phyloP scores from a whole-genome alignment of 2,888 invertebrate genomes.

The Rotaria socialis region DNA sequence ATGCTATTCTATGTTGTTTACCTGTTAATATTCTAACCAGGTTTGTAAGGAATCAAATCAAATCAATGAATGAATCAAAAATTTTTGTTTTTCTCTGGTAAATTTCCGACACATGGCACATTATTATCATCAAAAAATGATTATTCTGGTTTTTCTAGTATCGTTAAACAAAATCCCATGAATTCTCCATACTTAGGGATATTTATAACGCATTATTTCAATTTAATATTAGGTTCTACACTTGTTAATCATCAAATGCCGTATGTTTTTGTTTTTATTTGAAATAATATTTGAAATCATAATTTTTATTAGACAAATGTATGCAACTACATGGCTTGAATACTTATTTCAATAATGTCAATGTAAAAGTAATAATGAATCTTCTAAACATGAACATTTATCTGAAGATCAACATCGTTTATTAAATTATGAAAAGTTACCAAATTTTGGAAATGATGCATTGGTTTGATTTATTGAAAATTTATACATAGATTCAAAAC shows the following conservation, averaged over 20 bases:
- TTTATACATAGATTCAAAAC: too few relatives aligned
- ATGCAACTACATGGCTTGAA: constrained; percentile 53
- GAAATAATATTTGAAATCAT: too few relatives aligned
- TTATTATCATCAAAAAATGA: constrained; percentile 27
- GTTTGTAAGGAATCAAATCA: constrained; percentile 48
- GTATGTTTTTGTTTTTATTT: too few relatives aligned
- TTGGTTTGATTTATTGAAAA: constrained; percentile 5
- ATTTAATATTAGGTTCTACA: constrained; percentile 56
- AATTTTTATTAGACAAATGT: constrained; percentile 52
- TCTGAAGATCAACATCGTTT: background rate
- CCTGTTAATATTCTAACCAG: background rate
- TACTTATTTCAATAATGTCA: constrained; percentile 54
- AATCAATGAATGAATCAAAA: constrained; percentile 63
- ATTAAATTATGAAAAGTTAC: constrained; percentile 22
- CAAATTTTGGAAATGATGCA: constrained; percentile 36
- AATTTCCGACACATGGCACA: background rate
- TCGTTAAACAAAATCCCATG: constrained; percentile 51
- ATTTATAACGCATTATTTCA: constrained; percentile 59
- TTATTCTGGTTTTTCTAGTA: constrained; percentile 36
- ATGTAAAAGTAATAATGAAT: constrained; percentile 50
- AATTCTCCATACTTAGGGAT: constrained; percentile 52
- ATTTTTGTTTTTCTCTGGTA: constrained; percentile 49
- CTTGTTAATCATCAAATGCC: constrained; percentile 53
- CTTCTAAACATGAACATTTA: background rate
- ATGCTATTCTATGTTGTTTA: constrained; percentile 16